phyloP scores from a whole-genome alignment of 64 coral and sea anemone species.

The Montipora foliosa region DNA sequence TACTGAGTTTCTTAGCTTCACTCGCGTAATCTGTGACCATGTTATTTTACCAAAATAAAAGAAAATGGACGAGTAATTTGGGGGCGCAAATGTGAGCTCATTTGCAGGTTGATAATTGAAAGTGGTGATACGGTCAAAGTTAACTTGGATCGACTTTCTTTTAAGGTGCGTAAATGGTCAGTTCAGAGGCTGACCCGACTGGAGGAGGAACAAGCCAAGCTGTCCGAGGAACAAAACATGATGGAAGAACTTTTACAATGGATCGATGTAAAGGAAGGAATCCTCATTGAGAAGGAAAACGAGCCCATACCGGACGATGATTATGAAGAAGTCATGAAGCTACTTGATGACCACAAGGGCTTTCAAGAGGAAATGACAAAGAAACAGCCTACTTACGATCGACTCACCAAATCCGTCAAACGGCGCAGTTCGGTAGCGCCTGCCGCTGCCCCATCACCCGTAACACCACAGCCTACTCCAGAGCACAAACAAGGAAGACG shows the following conservation, averaged over 20 bases:
- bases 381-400: slow-evolving; percentile 94
- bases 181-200: slow-evolving; percentile 87
- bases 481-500: slow-evolving; percentile 35
- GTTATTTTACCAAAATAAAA: too few relatives aligned
- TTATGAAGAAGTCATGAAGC: slow-evolving; percentile 82
- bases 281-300: slow-evolving; percentile 88
- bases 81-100: too few relatives aligned
- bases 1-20: too few relatives aligned
- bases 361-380: slow-evolving; percentile 98
- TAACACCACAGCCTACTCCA: slow-evolving; percentile 33
- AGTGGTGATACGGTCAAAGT: too few relatives aligned
- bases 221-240: slow-evolving; percentile 81
- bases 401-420: slow-evolving; percentile 88
- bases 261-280: slow-evolving; percentile 86
- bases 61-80: too few relatives aligned
- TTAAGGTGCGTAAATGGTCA: slow-evolving; percentile 87
- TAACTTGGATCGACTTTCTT: neutral
- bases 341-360: slow-evolving; percentile 96
- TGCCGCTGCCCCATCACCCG: neutral
- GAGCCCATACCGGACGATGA: slow-evolving; percentile 93
- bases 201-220: slow-evolving; percentile 82
- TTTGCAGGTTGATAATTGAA: too few relatives aligned
- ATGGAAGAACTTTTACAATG: slow-evolving; percentile 91
- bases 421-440: slow-evolving; percentile 58
- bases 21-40: too few relatives aligned